Percentiles rank a stretch among this genome's conserved stretches.
phyloP scores from a whole-genome alignment of 2,888 invertebrate genomes.

The Helobdella robusta region DNA sequence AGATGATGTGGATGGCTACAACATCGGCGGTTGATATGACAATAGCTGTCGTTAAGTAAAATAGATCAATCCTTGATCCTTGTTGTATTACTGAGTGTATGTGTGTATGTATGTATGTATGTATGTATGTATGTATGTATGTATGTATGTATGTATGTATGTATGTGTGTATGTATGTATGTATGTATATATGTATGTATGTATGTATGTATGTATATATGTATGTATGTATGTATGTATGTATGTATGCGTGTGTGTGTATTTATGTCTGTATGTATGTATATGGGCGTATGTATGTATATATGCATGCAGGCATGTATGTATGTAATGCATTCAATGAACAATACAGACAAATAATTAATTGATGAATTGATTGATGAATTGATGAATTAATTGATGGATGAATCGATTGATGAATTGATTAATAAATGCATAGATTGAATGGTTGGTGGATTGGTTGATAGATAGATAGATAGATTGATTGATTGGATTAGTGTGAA shows the following conservation, averaged over 20 bases:
- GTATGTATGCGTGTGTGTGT: constrained; percentile 7
- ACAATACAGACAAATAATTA: too few relatives aligned
- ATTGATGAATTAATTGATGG: too few relatives aligned
- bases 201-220: constrained; percentile 7
- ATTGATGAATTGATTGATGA: too few relatives aligned
- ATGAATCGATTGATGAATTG: too few relatives aligned
- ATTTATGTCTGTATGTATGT: constrained; percentile 1
- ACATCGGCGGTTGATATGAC: too few relatives aligned
- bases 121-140: constrained; percentile 26
- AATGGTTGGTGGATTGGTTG: too few relatives aligned
- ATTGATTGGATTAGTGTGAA: too few relatives aligned
- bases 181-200: neutral
- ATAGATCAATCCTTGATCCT: too few relatives aligned
- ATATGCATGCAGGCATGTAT: neutral
- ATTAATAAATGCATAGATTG: too few relatives aligned
- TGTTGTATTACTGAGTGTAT: constrained; percentile 12
- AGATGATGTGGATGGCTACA: too few relatives aligned
- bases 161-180: constrained; percentile 19
- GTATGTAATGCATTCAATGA: constrained; percentile 11
- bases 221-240: constrained; percentile 4
- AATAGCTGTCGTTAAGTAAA: too few relatives aligned
- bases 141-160: constrained; percentile 16
- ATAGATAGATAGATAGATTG: too few relatives aligned
- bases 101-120: constrained; percentile 26
- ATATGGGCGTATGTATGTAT: neutral